Evolutionary conservation across 2,113 vertebrate genomes (phyloP), one percentile per base, ranked within the genome.

Genomic region (Xenopus tropicalis): DNA sequence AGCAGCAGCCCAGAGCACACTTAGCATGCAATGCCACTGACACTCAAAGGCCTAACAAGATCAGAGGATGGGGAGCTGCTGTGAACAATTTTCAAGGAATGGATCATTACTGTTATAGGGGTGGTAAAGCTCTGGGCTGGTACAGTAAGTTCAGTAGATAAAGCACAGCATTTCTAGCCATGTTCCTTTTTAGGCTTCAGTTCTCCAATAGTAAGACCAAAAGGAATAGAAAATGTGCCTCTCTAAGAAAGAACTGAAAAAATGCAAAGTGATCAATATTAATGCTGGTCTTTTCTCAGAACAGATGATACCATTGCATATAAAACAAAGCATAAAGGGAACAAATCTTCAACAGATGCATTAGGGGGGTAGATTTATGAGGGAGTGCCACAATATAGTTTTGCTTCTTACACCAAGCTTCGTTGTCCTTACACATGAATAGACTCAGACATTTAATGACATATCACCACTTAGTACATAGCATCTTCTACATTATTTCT

Each of bases 281-380:
- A 37, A 29, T 62, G 61, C 23, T 17, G 25, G 22, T 17, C 23
- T 37, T 29, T 62, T 16, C 61, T 37, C 14, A 20, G 21, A 29
- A 62, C 25, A 62, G 52, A 73, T 63, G 52, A 9, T 24, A 12
- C 9, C 52, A 3, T 54, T 54, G 9, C 52, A 54, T 54, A 54
- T 54, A n/a, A 54, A n/a, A 17, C 52, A 54, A 54, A 54, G 52
- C 16, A 54, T 54, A 54, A 37, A 57, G 37, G 29, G 70, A 72
- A 65, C 70, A 43, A 72, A 43, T 43, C 13, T 48, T 52, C 51
- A 64, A 57, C 52, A 72, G 54, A 73, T 66, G 63, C 71, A 73
- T 73, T 73, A 73, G 51, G 52, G n/a, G 63, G 14, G 52, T 73
- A 52, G 65, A 73, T 73, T 58, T 21, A 73, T 73, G 16, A 58